Evolutionary conservation across 2,888 invertebrate genomes (phyloP).

Genomic region (Drosophila kambysellisi): DNA sequence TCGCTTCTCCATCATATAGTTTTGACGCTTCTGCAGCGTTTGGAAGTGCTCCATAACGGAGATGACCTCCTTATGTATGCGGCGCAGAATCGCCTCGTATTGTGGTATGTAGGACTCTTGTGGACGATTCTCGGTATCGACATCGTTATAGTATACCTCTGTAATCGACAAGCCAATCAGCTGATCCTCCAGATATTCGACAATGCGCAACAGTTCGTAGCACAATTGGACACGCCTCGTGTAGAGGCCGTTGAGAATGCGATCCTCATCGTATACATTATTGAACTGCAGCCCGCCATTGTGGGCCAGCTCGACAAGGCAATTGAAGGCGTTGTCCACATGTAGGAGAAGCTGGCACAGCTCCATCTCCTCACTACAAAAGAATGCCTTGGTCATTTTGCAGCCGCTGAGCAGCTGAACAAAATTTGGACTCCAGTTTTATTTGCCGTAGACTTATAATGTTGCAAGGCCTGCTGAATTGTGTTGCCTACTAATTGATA

Average conservation of each 20-base stretch:
- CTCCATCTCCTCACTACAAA: conserved; percentile 82
- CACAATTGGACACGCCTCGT: conserved; percentile 63
- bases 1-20: conserved; percentile 60
- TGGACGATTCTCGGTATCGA: conserved; percentile 67
- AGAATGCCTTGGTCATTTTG: conserved; percentile 68
- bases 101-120: conserved; percentile 52
- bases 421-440: neutral
- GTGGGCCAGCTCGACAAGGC: conserved; percentile 78
- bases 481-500: conserved; percentile 67
- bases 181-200: conserved; percentile 59
- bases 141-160: conserved; percentile 55
- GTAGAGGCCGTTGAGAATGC: conserved; percentile 62
- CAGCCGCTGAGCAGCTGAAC: neutral
- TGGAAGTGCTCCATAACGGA: conserved; percentile 59
- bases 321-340: conserved; percentile 78
- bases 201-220: conserved; percentile 65
- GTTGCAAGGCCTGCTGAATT: conserved; percentile 20
- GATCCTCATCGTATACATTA: conserved; percentile 64
- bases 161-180: conserved; percentile 52
- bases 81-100: conserved; percentile 55
- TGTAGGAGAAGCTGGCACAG: conserved; percentile 79
- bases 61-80: conserved; percentile 52
- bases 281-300: conserved; percentile 80
- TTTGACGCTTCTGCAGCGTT: conserved; percentile 43
- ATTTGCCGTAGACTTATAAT: conserved; percentile 1